These are phyloP conservation scores for Aurelia sp. DNA, from an alignment of 30 jellyfish, hydroid and myxozoan genomes.

Conservation along the genomic window DNA sequence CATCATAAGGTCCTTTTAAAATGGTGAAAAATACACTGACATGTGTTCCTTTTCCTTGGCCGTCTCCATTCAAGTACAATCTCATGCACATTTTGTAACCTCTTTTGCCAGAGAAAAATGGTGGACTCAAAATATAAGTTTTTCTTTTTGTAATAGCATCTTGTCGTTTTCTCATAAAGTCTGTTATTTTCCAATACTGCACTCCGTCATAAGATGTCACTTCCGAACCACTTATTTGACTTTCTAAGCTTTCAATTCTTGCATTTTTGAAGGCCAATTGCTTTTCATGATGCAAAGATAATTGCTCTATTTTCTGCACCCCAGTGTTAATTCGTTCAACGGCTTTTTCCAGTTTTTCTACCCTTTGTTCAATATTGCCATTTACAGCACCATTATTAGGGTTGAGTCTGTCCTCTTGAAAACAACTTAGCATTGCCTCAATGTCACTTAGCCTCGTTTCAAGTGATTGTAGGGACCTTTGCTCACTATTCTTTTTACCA, in stretches of 20 bases:
- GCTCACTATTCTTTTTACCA: background rate
- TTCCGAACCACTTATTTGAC: constrained; percentile 40
- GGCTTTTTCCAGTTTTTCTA: background rate
- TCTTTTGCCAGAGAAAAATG: constrained; percentile 62
- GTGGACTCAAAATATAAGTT: constrained; percentile 83
- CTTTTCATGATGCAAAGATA: constrained; percentile 5
- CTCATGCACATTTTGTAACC: constrained; percentile 93
- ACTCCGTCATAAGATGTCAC: constrained; percentile 81
- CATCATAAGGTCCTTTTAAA: constrained; percentile 85
- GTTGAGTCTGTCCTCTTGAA: constrained; percentile 43
- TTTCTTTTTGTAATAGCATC: constrained; percentile 76
- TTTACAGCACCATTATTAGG: background rate
- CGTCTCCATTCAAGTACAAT: constrained; percentile 89
- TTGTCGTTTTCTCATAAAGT: constrained; percentile 50
- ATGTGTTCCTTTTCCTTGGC: constrained; percentile 86
- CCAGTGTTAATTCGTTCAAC: background rate
- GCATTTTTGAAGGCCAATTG: constrained; percentile 47
- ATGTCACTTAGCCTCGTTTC: constrained; percentile 33
- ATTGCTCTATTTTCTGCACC: background rate
- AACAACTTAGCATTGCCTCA: constrained; percentile 64
- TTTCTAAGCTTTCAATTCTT: constrained; percentile 63
- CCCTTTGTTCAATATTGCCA: constrained; percentile 9
- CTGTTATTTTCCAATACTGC: constrained; percentile 75
- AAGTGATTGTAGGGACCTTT: background rate
- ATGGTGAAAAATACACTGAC: constrained; percentile 75